Evolutionary conservation across 2,797 vertebrate genomes (phyloP), one percentile per base, ranked within the genome.

Genomic region (Smutsia gigantea): DNA sequence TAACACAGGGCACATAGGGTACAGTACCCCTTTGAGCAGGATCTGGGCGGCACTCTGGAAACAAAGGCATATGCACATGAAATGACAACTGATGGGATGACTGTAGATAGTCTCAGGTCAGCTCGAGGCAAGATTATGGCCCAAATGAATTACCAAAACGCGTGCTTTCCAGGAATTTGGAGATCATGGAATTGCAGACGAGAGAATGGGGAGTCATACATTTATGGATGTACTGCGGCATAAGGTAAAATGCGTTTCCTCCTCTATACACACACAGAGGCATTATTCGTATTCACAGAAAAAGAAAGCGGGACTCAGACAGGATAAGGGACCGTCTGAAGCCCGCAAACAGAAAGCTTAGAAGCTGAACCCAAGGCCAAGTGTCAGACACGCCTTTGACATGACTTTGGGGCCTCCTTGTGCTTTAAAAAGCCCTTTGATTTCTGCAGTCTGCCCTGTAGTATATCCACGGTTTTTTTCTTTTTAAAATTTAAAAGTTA

Each of bases 151-250:
- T 17, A 4, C 39, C 46, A 34, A n/a, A 7, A 4, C 6, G 8
- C 14, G 55, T 25, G 15, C 3, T 27, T 59, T 85, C 31, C 59
- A 34, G 49, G 9, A 27, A 51, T 19, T 10, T 49, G 21, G 19
- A n/a, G n/a, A 31, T 87, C 2, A 4, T 27, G 25, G 11, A 59
- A 42, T 1, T 37, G 14, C 46, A n/a, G 74, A 11, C 31, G 6
- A 71, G 18, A 19, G 10, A 13, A 4, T 27, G 37, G 13, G 14
- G 27, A 6, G 12, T 4, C 18, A 17, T 12, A 11, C 25, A 0
- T 17, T 0, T 34, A 0, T 10, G 3, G 39, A 27, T 69, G 59
- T 2, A 0, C 46, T 13, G 9, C 12, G 14, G n/a, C 34, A 8
- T 19, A 7, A 39, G n/a, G 4, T 13, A 29, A 75, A 42, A 71